These are phyloP conservation scores for Hexactinellida sp. DNA, from an alignment of 37 sponge, comb jelly and placozoan genomes.

Conservation along the genomic window DNA sequence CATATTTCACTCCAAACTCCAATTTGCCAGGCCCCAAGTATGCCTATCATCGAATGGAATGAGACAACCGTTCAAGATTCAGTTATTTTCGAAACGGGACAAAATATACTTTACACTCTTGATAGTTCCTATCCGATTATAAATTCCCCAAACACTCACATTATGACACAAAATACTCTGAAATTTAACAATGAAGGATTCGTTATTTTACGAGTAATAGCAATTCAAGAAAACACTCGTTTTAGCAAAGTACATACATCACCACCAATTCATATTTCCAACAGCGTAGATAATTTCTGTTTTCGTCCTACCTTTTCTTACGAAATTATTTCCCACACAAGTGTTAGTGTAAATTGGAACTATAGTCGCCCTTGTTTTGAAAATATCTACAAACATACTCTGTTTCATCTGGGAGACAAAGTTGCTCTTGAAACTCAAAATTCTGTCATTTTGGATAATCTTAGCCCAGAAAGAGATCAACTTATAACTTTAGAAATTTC, in stretches of 20 bases:
- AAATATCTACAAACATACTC: neutral
- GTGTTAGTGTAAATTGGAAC: neutral
- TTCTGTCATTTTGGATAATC: neutral
- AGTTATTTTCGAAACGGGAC: neutral
- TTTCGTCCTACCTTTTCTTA: neutral
- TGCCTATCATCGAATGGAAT: neutral
- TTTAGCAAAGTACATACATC: neutral
- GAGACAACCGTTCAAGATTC: neutral
- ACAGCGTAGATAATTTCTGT: neutral
- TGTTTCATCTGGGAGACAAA: neutral
- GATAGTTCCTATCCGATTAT: neutral
- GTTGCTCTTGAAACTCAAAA: neutral
- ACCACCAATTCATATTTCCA: neutral
- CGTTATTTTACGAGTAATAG: neutral
- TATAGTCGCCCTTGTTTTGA: neutral
- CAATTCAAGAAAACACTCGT: neutral
- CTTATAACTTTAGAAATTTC: neutral
- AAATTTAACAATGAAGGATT: neutral
- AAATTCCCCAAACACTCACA: neutral
- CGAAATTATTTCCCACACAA: neutral
- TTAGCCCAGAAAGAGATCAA: neutral
- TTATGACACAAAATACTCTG: neutral
- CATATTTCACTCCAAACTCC: neutral
- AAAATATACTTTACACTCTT: neutral
- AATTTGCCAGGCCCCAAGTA: neutral